Percentiles rank a stretch among this genome's conserved stretches.
These are phyloP conservation scores for Rhingia campestris DNA, from an alignment of 2,888 invertebrate species.

Conservation along the genomic window DNA sequence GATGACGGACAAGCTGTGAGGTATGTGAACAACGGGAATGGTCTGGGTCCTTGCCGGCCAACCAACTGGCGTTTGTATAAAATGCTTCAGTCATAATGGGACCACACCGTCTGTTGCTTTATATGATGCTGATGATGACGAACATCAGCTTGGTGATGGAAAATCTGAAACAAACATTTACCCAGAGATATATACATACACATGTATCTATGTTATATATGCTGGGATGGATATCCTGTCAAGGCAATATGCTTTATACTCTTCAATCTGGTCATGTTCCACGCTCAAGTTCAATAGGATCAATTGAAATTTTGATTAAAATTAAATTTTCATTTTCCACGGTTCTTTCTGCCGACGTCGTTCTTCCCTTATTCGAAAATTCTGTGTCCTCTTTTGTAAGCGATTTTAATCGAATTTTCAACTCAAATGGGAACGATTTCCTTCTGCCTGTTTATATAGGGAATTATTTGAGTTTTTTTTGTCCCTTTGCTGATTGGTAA, in stretches of 20 bases:
- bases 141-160: conserved; percentile 48
- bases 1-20: neutral
- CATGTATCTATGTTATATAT: neutral
- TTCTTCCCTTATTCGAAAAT: conserved; percentile 17
- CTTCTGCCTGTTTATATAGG: conserved; percentile 59
- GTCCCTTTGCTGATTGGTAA: neutral
- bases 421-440: conserved; percentile 67
- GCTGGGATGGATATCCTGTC: neutral
- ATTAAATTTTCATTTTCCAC: conserved; percentile 74
- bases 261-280: conserved; percentile 38
- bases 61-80: conserved; percentile 7
- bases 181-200: conserved; percentile 5
- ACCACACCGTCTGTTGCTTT: neutral
- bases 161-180: conserved; percentile 66
- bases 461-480: conserved; percentile 14
- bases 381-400: conserved; percentile 56
- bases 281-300: conserved; percentile 71
- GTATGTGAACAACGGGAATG: conserved; percentile 16
- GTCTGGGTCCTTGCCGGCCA: conserved; percentile 32
- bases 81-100: conserved; percentile 28
- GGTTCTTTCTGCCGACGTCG: conserved; percentile 23
- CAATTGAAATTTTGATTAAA: conserved; percentile 75
- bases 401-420: conserved; percentile 73
- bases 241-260: conserved; percentile 17
- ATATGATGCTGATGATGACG: conserved; percentile 30